Evolutionary conservation across 2,888 invertebrate genomes (phyloP).

Genomic region (Ophion slaviceki): DNA sequence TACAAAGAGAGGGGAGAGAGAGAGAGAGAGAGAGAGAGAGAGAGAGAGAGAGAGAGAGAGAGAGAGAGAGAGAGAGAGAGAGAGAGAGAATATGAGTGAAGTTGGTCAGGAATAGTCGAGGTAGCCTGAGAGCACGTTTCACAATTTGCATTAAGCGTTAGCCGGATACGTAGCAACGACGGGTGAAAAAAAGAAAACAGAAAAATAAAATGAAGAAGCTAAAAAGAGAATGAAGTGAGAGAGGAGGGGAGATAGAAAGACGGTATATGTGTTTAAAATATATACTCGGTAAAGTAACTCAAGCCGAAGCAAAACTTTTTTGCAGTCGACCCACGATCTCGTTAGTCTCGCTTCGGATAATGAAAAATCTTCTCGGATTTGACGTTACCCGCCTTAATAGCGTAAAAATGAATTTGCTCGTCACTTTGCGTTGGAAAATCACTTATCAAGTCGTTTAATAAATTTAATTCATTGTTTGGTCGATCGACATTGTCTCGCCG

Average conservation of each 20-base stretch:
- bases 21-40: too few species aligned
- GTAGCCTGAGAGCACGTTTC: conserved; percentile 72
- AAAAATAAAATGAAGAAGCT: too few species aligned
- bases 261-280: conserved; percentile 29
- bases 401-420: too few species aligned
- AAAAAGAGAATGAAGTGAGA: conserved; percentile 14
- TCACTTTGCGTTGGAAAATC: too few species aligned
- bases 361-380: conserved; percentile 45
- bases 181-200: conserved; percentile 16
- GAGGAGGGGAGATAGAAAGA: conserved; percentile 26
- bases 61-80: not conserved
- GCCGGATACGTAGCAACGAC: conserved; percentile 55
- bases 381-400: conserved; percentile 21
- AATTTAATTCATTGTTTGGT: too few species aligned
- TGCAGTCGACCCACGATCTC: conserved; percentile 59
- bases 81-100: conserved; percentile 35
- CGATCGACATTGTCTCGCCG: too few species aligned
- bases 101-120: conserved; percentile 76
- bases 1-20: conserved; percentile 47
- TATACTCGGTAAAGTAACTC: conserved; percentile 39
- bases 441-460: too few species aligned
- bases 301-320: conserved; percentile 30
- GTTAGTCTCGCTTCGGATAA: conserved; percentile 57
- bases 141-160: conserved; percentile 68
- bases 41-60: too few species aligned